phyloP scores from a whole-genome alignment of 1,140 invertebrate genomes.

The Ips typographus region DNA sequence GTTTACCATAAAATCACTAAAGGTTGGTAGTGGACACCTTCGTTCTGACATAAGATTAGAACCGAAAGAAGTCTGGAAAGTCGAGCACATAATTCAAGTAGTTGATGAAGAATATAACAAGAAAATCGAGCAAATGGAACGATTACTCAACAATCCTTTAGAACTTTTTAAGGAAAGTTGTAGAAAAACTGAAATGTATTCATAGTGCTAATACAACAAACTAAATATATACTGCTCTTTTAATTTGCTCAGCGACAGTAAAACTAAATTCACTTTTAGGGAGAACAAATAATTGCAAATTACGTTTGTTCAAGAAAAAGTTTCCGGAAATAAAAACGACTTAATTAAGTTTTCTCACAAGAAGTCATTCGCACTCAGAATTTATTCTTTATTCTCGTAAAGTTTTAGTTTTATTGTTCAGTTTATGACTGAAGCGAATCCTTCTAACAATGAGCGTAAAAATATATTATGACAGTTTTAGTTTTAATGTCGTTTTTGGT shows the following conservation, averaged over 20 bases:
- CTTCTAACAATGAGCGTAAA: no score
- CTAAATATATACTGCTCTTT: no score
- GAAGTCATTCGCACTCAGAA: background rate
- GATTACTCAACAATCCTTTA: conserved; percentile 18
- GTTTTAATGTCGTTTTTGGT: no score
- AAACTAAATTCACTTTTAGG: background rate
- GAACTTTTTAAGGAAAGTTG: conserved; percentile 13
- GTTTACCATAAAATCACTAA: background rate
- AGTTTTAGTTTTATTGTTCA: conserved; percentile 7
- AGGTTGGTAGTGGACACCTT: conserved; percentile 17
- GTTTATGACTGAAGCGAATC: background rate
- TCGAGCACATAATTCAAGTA: conserved; percentile 14
- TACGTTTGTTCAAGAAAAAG: no score
- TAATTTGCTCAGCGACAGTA: no score
- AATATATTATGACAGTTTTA: no score
- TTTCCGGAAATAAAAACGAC: background rate
- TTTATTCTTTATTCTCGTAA: conserved; percentile 1
- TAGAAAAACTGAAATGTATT: conserved; percentile 3
- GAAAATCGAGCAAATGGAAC: conserved; percentile 6
- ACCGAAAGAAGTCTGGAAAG: conserved; percentile 17
- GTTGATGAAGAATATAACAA: conserved; percentile 19
- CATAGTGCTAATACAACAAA: background rate
- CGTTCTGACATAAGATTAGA: conserved; percentile 10
- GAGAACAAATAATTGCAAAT: conserved; percentile 2
- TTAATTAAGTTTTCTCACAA: conserved; percentile 9